Base-by-base conservation (phyloP, 2,888 invertebrate genomes). In the Drosophila kuntzei region DNA sequence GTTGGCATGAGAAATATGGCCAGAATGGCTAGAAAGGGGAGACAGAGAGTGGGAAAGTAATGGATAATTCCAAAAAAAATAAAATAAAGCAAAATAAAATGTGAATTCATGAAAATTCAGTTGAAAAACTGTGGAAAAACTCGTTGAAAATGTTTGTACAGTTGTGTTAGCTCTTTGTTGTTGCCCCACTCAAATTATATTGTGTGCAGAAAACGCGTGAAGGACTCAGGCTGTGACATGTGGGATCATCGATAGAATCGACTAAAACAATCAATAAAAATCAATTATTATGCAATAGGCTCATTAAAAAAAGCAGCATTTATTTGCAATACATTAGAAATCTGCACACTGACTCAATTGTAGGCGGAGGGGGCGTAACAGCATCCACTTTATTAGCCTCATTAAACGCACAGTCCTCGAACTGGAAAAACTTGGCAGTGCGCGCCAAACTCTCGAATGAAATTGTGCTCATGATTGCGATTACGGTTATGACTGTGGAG, bases 381-480 rank as follows among this genome's bases (percentile, higher is more conserved):
- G 51, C 67, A 62, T 57, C 18, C 82, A 69, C 70, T 78, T 80
- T 80, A 85, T 82, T 76, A 71, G 86, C 63, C 82, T 80, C 80
- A 82, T 82, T 82, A 82, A 82, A 76, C 76, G 80, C 83, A 75
- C 41, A 64, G 41, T 57, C 20, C 58, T 51, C 55, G 55, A 67
- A 53, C 60, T 72, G 57, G 47, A 73, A 64, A 64, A 79, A 53
- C 47, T 63, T 55, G 43, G 54, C 64, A 34, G 29, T 9, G 49
- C 54, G 37, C 20, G 71, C 50, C 61, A 76, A 76, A 62, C 78
- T 71, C 76, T 78, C 65, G 72, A 85, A 85, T 85, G 78, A 82
- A 82, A 82, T 82, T 80, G 82, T 85, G 86, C 86, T 80, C 80
- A 80, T 85, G 86, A 82, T 82, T 82, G 80, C 83, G 82, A 85